Evolutionary conservation across 1,140 invertebrate genomes (phyloP).

Genomic region (Calephelis nemesis): DNA sequence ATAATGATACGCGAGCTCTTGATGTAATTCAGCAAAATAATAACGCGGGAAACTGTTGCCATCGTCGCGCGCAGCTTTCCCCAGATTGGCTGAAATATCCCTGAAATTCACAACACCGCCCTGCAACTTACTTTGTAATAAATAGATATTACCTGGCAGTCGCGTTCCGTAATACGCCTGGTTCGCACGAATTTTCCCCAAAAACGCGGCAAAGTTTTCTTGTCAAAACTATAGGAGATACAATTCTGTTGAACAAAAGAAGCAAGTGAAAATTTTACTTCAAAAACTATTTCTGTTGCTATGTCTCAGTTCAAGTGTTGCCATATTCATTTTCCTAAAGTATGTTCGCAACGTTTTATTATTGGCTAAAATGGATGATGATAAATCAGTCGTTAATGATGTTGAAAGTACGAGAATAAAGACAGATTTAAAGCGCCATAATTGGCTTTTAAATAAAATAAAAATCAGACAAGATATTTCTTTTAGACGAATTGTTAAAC

Average conservation of each 20-base stretch:
- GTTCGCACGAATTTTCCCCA: background rate
- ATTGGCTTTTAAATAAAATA: background rate
- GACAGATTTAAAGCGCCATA: slow-evolving; percentile 4
- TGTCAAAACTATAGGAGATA: background rate
- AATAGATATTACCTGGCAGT: slow-evolving; percentile 2
- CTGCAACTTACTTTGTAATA: slow-evolving; percentile 5
- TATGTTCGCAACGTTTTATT: background rate
- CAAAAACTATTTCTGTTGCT: background rate
- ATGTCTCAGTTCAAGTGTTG: background rate
- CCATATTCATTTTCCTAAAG: background rate
- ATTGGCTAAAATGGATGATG: background rate
- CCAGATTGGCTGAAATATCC: background rate
- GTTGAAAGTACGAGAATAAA: background rate
- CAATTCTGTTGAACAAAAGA: background rate
- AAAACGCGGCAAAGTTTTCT: background rate
- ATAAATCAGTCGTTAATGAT: background rate
- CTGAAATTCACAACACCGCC: slow-evolving; percentile 1
- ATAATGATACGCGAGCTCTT: background rate
- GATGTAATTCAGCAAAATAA: background rate
- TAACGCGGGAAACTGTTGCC: background rate
- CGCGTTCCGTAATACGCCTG: background rate
- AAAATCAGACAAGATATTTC: background rate
- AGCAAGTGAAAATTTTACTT: background rate
- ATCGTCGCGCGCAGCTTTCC: background rate
- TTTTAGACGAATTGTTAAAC: background rate